Evolutionary conservation across 2,113 vertebrate genomes (phyloP), one percentile per base, ranked within the genome.

Genomic region (Strigops habroptila): DNA sequence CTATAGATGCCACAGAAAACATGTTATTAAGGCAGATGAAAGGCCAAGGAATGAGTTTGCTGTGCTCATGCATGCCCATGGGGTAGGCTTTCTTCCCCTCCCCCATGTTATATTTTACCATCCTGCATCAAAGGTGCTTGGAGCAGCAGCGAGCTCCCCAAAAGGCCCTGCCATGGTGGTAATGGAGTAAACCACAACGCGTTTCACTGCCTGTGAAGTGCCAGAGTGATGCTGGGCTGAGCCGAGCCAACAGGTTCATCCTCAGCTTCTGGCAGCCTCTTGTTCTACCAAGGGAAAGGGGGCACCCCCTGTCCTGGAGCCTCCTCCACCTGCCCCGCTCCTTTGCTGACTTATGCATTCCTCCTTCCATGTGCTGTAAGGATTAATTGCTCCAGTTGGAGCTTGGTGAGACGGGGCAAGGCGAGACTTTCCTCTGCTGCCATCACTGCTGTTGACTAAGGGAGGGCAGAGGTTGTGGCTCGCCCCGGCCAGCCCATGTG

Each of bases 1-100:
- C 92, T 82, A 1, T 19, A 70, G 85, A 44, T 93, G 93, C 90
- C 85, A 63, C 93, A 82, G 82, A 91, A 55, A 85, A 63, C 3
- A 15, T 12, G 31, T 82, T 90, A 94, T 95, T 91, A 96, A 90
- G 64, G 88, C 92, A 96, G 95, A 96, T 97, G 95, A 97, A 97
- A 97, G 95, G 90, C 96, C 78, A 10, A 52, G 93, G 75, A 95
- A 69, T 0, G 41, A 52, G 85, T 64, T 30, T 82, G 90, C 94
- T 91, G 85, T 93, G 96, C 93, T 95, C 1, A 43, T 96, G 96
- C 93, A 86, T 94, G 96, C 95, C 95, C 90, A 44, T 73, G 85
- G 92, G 92, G 82, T 44, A 73, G 90, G 67, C 63, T 89, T 78
- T 89, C 83, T 71, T 81, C 93, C 89, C 89, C 73, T 93, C 93